Base-by-base conservation (phyloP, 2,888 invertebrate genomes). In the Nomada ruficornis region DNA sequence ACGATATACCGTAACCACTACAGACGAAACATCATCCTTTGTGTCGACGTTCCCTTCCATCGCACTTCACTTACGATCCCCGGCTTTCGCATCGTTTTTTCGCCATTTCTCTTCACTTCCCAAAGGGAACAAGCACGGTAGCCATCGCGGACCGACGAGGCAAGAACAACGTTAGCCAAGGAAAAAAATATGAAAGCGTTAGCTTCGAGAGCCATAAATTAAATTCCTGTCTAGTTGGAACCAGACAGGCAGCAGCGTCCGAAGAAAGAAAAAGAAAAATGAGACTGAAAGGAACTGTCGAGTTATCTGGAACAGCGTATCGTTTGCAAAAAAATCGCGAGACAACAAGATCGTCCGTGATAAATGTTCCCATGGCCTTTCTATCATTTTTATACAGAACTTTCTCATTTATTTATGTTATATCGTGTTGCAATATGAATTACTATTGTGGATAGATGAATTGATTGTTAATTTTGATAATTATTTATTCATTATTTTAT, bases 141-240 rank as follows among this genome's bases (percentile, higher is more conserved):
- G 20, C 74, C 36, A 50, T n/a, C 59, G 57, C 52, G 42, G 36
- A 44, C 15, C n/a, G 26, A 20, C 68, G n/a, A 15, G 15, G 10
- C n/a, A 54, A 74, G 52, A 73, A 73, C 59, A 44, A n/a, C 20
- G 44, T 64, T 26, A 47, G 52, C 57, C 36, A 7, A 69, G n/a
- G n/a, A 64, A 57, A 59, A 65, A 60, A 54, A 62, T 65, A 70
- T 26, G 64, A 64, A 70, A 79, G 64, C 69, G 50, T 60, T 44
- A 52, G 18, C 44, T 57, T 67, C 29, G 55, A 18, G 11, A 62
- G 15, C 50, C 23, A 72, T 67, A 77, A 85, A 82, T 85, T 72
- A 76, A 81, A 85, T 81, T 85, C 59, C 23, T 54, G 52, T 62
- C 42, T 11, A 47, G 44, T 11, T 18, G 11, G n/a, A 4, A n/a